Conservation (phyloP, 2,888 invertebrate genomes). For the Lordiphosa andalusiaca region DNA sequence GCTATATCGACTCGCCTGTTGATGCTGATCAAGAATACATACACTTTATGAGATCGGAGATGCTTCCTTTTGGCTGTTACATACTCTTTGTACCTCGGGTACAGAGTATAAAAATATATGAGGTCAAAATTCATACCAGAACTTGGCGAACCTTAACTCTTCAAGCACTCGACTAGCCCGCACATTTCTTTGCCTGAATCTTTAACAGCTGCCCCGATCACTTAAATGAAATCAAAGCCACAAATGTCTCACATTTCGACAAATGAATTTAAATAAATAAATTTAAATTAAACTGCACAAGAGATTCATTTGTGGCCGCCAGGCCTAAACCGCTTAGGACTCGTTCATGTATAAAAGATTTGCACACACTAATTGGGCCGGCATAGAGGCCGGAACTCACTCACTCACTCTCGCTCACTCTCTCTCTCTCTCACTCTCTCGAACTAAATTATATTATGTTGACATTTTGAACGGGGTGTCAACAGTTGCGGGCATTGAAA, state of each 20-base stretch:
- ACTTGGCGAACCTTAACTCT: neutral
- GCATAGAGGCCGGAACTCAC: slow-evolving; percentile 24
- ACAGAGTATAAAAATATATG: too few relatives aligned
- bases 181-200: slow-evolving; percentile 12
- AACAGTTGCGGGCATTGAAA: slow-evolving; percentile 44
- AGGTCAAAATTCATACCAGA: neutral
- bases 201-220: slow-evolving; percentile 29
- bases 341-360: slow-evolving; percentile 63
- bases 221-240: slow-evolving; percentile 28
- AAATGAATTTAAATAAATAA: slow-evolving; percentile 64
- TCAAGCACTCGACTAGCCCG: slow-evolving; percentile 20
- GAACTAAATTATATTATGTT: slow-evolving; percentile 35
- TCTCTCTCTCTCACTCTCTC: slow-evolving; percentile 15
- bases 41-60: too few relatives aligned
- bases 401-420: slow-evolving; percentile 14
- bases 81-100: too few relatives aligned
- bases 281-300: slow-evolving; percentile 45
- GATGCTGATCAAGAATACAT: too few relatives aligned
- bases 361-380: slow-evolving; percentile 68
- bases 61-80: too few relatives aligned
- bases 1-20: too few relatives aligned
- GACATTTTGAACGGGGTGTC: slow-evolving; percentile 53
- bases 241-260: slow-evolving; percentile 40
- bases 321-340: slow-evolving; percentile 65
- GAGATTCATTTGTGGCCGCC: slow-evolving; percentile 17